Evolutionary conservation across 1,140 invertebrate species (phyloP), one percentile per base, ranked within the genome.

Genomic region (Lordiphosa clarofinis): DNA sequence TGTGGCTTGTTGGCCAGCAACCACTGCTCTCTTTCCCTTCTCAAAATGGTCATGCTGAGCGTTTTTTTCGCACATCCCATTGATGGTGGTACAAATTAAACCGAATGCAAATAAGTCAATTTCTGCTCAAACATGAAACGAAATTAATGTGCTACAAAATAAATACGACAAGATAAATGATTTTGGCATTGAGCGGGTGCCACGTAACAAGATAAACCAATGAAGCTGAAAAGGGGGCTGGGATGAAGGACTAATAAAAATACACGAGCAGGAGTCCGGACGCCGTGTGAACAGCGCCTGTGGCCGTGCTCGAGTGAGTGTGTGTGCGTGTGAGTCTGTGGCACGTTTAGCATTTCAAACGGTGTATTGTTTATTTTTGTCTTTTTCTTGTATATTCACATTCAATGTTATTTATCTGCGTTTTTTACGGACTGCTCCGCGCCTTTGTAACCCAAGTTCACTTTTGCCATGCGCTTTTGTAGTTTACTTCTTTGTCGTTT

Each of bases 151-250:
- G 73, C 63, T 70, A 70, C 78, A 78, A 63, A 82, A 82, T 73
- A 82, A 82, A 82, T 78, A 84, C 73, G 78, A 82, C 78, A 82
- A 82, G 78, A 82, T 82, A 84, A 82, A 82, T 82, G 78, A 63
- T 78, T 76, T 58, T 37, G 56, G 44, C 63, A 37, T 40, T 37
- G 69, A 59, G 61, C 58, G 38, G 54, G 40, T 40, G 59, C 47
- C 56, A 59, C 53, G 72, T 59, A 76, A 84, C 78, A 82, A 73
- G 72, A 82, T 84, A 65, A 81, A 69, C 67, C 28, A 66, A 60
- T 55, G 46, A 8, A 15, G 28, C n/a, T 10, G n/a, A 4, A 40
- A 36, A 31, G 33, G 39, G 38, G 33, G n/a, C 35, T 39, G 58
- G 8, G 59, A 15, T 21, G 37, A 19, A 12, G 42, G 42, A 64